Base-by-base conservation (phyloP, 2,113 vertebrate genomes). In the Lasiurus borealis region DNA sequence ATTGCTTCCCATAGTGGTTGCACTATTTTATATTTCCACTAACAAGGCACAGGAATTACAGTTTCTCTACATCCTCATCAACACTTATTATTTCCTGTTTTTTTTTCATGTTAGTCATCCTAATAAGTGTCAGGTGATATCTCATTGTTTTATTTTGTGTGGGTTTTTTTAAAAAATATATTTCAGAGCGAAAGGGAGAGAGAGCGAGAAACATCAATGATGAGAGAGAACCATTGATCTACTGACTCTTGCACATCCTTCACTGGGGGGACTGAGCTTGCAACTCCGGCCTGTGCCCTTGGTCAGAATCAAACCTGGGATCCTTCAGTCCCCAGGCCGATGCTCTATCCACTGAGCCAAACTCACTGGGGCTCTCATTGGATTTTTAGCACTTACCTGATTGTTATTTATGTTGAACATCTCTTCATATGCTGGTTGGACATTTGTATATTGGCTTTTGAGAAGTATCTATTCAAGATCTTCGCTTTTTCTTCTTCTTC, bases 331-430 rank as follows among this genome's bases (percentile, higher is more conserved):
- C 57, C 1, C 57, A 62, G 23, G 57, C 57, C 57, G 25, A 12
- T 62, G 23, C 57, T 62, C 23, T 23, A 59, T 23, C 21, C 57
- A 25, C 19, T 27, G 23, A 62, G 57, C 57, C 57, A 62, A 59
- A 27, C 23, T 25, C 9, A 25, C 23, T 62, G 25, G 10, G 8
- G 57, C 57, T 80, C 29, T 80, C 23, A 84, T 21, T 93, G 54
- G 44, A 93, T 92, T 77, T 46, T 94, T 95, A 94, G 25, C 34
- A 82, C 95, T 93, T 84, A 44, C 71, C 29, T 69, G 44, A 59
- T 59, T 85, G 75, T 90, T 54, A 82, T 71, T 73, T 91, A 48
- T 77, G 19, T 94, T 93, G 34, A 83, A 2, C 52, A 78, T 78
- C 23, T 77, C 8, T 93, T 90, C 85, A 48, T 62, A 48, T 18